Percentiles rank a stretch among this genome's conserved stretches.
These are phyloP conservation scores for Aphelenchoides avenae DNA, from an alignment of 1,140 invertebrate species.

Conservation along the genomic window DNA sequence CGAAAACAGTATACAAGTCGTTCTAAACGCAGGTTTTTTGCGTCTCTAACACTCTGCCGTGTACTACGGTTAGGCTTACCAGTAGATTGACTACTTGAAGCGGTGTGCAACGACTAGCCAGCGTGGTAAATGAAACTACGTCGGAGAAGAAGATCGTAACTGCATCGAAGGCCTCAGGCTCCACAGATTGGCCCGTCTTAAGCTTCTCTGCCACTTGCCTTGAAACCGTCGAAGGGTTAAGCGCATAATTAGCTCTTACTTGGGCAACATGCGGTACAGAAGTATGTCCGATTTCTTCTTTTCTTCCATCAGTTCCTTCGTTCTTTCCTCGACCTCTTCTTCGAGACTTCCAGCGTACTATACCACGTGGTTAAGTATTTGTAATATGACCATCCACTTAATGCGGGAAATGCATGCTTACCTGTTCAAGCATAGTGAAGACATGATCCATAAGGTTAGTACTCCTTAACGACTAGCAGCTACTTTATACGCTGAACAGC, in stretches of 20 bases:
- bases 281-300: too few relatives aligned
- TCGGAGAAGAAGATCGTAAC: too few relatives aligned
- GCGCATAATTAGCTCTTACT: slow-evolving; percentile 78
- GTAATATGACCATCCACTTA: slow-evolving; percentile 51
- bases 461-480: not conserved
- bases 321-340: slow-evolving; percentile 76
- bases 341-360: slow-evolving; percentile 80
- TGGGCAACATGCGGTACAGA: slow-evolving; percentile 85
- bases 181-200: slow-evolving; percentile 79
- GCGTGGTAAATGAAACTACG: too few relatives aligned
- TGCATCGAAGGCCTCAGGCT: slow-evolving; percentile 85
- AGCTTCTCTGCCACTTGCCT: slow-evolving; percentile 66
- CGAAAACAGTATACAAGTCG: slow-evolving; percentile 87
- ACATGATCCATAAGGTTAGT: too few relatives aligned
- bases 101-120: slow-evolving; percentile 89
- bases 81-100: too few relatives aligned
- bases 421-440: slow-evolving; percentile 76
- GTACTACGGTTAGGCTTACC: slow-evolving; percentile 75
- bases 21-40: slow-evolving; percentile 65
- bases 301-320: too few relatives aligned
- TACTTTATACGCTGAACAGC: slow-evolving; percentile 65
- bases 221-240: slow-evolving; percentile 61
- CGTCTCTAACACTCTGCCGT: slow-evolving; percentile 64
- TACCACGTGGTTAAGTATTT: slow-evolving; percentile 76
- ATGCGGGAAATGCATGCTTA: slow-evolving; percentile 9